phyloP scores from a whole-genome alignment of 2,888 invertebrate genomes.

The Panopea generosa region DNA sequence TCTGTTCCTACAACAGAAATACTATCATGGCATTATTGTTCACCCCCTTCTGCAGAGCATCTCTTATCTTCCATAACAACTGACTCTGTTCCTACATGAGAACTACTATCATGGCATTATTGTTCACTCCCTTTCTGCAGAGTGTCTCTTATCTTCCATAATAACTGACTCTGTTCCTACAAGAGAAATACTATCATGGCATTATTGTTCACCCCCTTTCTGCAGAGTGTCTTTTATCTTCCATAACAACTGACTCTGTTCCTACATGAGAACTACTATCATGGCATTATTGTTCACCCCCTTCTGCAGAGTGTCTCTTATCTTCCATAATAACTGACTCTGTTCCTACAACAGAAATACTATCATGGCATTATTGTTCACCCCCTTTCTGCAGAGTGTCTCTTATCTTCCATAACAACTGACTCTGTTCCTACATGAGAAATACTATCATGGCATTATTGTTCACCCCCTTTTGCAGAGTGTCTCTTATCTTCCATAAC shows the following conservation, averaged over 20 bases:
- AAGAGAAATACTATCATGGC: too few relatives aligned
- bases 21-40: constrained; percentile 85
- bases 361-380: constrained; percentile 89
- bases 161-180: too few relatives aligned
- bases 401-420: constrained; percentile 89
- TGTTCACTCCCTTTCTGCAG: too few relatives aligned
- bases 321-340: background rate
- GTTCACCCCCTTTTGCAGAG: constrained; percentile 87
- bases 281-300: too few relatives aligned
- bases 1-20: constrained; percentile 88
- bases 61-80: constrained; percentile 89
- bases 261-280: constrained; percentile 81
- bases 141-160: too few relatives aligned
- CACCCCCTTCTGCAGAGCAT: constrained; percentile 88
- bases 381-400: constrained; percentile 88
- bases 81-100: constrained; percentile 91
- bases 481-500: constrained; percentile 90
- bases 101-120: too few relatives aligned
- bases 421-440: constrained; percentile 89
- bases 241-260: constrained; percentile 91
- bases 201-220: too few relatives aligned
- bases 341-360: constrained; percentile 87
- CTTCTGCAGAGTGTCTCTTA: too few relatives aligned
- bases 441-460: constrained; percentile 84
- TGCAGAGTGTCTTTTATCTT: too few relatives aligned